Evolutionary conservation across 2,888 invertebrate genomes (phyloP).

Genomic region (Parnassius smintheus): DNA sequence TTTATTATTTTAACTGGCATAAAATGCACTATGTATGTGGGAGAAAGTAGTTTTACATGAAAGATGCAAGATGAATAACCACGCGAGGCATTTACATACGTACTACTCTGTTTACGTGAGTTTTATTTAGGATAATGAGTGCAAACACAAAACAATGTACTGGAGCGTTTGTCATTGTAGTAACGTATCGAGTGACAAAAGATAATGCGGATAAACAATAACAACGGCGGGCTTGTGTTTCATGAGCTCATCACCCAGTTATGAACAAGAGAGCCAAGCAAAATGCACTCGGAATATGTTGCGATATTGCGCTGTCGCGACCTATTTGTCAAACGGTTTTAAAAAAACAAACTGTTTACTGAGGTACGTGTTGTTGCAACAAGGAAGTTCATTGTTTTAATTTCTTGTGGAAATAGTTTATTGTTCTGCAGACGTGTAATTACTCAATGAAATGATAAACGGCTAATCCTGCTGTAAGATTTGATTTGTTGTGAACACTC

Average conservation of each 20-base stretch:
- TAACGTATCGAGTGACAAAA: constrained; percentile 49
- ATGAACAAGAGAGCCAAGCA: constrained; percentile 38
- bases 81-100: neutral
- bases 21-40: too few species aligned
- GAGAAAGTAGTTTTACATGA: too few species aligned
- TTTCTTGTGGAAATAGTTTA: neutral
- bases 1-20: too few species aligned
- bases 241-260: constrained; percentile 39
- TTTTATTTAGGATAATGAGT: constrained; percentile 15
- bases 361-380: neutral
- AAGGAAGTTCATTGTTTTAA: constrained; percentile 1
- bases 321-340: constrained; percentile 10
- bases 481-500: too few species aligned
- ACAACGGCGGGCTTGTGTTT: constrained; percentile 36
- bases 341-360: neutral
- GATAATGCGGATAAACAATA: constrained; percentile 56
- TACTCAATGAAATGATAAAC: too few species aligned
- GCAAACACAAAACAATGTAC: constrained; percentile 25
- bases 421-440: neutral
- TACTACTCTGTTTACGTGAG: constrained; percentile 7
- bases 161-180: constrained; percentile 30
- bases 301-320: neutral
- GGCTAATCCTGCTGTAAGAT: too few species aligned
- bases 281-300: constrained; percentile 28
- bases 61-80: too few species aligned